Evolutionary conservation across 2,888 invertebrate genomes (phyloP).

Genomic region (Oxytorus armatus): DNA sequence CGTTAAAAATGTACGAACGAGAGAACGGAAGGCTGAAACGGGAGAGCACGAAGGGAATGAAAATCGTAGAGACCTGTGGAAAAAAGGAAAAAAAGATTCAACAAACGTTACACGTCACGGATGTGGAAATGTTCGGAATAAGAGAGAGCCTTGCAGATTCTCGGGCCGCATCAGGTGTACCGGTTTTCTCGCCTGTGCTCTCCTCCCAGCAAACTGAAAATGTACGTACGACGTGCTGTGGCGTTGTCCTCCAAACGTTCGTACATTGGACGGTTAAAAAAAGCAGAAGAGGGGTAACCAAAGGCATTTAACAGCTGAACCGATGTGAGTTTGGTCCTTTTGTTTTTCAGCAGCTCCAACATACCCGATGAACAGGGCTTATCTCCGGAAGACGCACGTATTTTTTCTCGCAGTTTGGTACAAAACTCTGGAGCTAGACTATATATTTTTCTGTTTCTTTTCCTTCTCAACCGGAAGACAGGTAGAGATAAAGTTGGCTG

Average conservation of each 20-base stretch:
- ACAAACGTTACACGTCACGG: conserved; percentile 1
- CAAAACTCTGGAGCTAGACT: conserved; percentile 9
- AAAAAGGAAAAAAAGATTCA: conserved; percentile 1
- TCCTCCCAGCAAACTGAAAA: conserved; percentile 3
- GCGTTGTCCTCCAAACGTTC: neutral
- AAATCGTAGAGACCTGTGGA: neutral
- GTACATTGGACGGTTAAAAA: neutral
- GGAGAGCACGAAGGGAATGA: neutral
- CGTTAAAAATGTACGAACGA: no score
- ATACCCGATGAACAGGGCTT: neutral
- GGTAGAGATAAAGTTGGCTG: conserved; percentile 29
- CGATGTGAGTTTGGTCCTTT: neutral
- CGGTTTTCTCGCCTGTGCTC: conserved; percentile 13
- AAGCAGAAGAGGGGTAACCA: neutral
- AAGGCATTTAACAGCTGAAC: neutral
- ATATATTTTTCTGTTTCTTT: neutral
- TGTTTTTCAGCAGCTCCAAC: neutral
- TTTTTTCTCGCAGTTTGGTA: neutral
- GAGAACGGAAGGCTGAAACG: neutral
- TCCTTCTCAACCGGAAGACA: conserved; percentile 18
- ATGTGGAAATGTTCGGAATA: conserved; percentile 36
- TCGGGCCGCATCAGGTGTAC: conserved; percentile 30
- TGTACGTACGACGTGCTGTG: neutral
- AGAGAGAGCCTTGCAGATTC: conserved; percentile 24
- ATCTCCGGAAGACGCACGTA: neutral